phyloP scores from a whole-genome alignment of 2,888 invertebrate species.

The Drosophila gaucha region DNA sequence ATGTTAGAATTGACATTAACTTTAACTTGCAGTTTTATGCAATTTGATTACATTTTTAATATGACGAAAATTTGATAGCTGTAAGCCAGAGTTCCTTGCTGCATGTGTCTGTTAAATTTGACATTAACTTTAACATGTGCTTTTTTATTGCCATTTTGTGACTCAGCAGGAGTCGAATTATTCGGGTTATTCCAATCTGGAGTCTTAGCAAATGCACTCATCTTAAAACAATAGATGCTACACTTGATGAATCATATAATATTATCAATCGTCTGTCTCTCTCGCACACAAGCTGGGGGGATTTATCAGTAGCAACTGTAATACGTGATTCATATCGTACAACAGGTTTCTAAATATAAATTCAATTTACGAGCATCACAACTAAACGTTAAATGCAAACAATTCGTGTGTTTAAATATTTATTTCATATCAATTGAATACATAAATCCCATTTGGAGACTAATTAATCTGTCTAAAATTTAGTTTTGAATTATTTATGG shows the following conservation, averaged over 20 bases:
- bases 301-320: slow-evolving; percentile 4
- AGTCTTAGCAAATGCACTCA: slow-evolving; percentile 22
- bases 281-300: background rate
- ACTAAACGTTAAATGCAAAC: background rate
- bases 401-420: background rate
- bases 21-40: background rate
- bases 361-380: background rate
- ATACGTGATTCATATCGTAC: slow-evolving; percentile 16
- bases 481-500: slow-evolving; percentile 1
- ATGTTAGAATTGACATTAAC: too few species aligned
- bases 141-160: slow-evolving; percentile 8
- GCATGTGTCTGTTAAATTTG: slow-evolving; percentile 6
- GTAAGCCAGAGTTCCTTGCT: background rate
- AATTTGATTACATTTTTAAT: too few species aligned
- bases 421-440: background rate
- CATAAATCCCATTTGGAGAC: slow-evolving; percentile 6
- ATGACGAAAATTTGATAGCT: too few species aligned
- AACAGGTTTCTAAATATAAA: slow-evolving; percentile 16
- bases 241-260: slow-evolving; percentile 15
- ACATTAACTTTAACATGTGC: slow-evolving; percentile 1
- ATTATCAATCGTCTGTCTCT: background rate
- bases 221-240: slow-evolving; percentile 11
- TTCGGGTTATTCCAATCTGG: slow-evolving; percentile 12
- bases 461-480: slow-evolving; percentile 9
- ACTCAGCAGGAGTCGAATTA: slow-evolving; percentile 18